Base-by-base conservation (phyloP, 2,113 vertebrate species). In the Phycodurus eques region DNA sequence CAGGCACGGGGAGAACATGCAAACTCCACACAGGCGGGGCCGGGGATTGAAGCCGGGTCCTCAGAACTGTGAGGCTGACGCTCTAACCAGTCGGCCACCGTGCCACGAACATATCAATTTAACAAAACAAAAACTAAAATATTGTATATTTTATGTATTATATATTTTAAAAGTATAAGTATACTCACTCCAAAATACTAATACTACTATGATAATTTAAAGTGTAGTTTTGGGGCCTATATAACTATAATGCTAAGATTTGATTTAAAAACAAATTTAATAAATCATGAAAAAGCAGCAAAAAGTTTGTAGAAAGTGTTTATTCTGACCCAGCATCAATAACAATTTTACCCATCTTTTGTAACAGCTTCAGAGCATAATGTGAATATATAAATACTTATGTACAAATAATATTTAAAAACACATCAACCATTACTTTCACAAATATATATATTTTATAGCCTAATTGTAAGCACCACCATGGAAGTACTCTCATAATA, bases 401-500 rank as follows among this genome's bases (percentile, higher is more conserved):
- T 88, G 74, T 83, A 90, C 75, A 89, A 81, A 77, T 66, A 70
- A 70, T 61, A 42, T 47, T 75, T 78, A 81, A 69, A 78, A 76
- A 85, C 82, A 81, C 79, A 82, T 59, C 75, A 66, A 33, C 59
- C 31, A 39, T 31, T 31, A n/a, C 12, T 59, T 59, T 14, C 56
- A 69, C 14, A 74, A 44, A 59, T 39, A 72, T 70, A 71, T 76
- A 74, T 15, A 19, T 72, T 60, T 78, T 46, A 35, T 68, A 20
- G 8, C 51, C 20, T 81, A 60, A 42, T 81, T 67, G 71, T 61
- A 33, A 61, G 65, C 71, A 85, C 59, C 43, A 65, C 68, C 62
- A 46, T 17, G 64, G 14, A 72, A 85, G 84, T 90, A 88, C 91
- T 89, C 88, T 93, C 91, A 85, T 91, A 89, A 83, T 79, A 84